These are phyloP conservation scores for Macropis europaea DNA, from an alignment of 2,888 invertebrate genomes.

Conservation along the genomic window DNA sequence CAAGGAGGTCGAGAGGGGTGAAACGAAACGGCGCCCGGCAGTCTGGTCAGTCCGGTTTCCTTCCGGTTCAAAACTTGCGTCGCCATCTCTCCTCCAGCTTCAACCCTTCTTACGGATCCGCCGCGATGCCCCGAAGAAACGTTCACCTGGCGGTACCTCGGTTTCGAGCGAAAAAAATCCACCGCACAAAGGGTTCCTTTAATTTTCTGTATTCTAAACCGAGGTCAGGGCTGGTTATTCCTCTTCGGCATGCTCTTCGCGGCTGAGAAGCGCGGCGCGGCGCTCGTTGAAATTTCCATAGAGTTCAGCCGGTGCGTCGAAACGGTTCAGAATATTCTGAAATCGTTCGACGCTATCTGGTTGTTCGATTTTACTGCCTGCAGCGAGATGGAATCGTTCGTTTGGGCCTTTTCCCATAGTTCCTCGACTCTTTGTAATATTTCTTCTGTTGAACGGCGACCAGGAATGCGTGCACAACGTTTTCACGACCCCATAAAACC, in stretches of 20 bases:
- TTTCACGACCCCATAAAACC: conserved; percentile 77
- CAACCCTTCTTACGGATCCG: conserved; percentile 1
- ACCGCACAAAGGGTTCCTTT: too few relatives aligned
- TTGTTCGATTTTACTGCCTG: conserved; percentile 49
- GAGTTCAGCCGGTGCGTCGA: conserved; percentile 7
- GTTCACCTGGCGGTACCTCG: conserved; percentile 64
- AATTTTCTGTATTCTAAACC: too few relatives aligned
- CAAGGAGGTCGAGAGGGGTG: too few relatives aligned
- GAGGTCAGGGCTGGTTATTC: too few relatives aligned
- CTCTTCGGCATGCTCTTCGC: too few relatives aligned
- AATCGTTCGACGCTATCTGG: conserved; percentile 42
- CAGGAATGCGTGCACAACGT: conserved; percentile 72
- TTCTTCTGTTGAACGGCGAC: conserved; percentile 62
- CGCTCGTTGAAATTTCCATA: conserved; percentile 34
- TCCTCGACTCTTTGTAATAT: conserved; percentile 68
- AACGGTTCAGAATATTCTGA: conserved; percentile 6
- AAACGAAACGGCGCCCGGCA: conserved; percentile 74
- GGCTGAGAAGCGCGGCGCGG: neutral
- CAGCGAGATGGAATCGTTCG: conserved; percentile 57
- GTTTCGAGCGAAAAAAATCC: too few relatives aligned
- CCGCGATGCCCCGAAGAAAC: conserved; percentile 11
- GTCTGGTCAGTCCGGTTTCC: conserved; percentile 76
- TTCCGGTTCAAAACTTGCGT: conserved; percentile 68
- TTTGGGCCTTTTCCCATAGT: conserved; percentile 66
- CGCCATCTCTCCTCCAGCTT: neutral